A percentile compares a stretch with the other conserved stretches of the same genome.
Evolutionary conservation across 2,888 invertebrate species (phyloP).

Genomic region (Acanthosepion pharaonis): DNA sequence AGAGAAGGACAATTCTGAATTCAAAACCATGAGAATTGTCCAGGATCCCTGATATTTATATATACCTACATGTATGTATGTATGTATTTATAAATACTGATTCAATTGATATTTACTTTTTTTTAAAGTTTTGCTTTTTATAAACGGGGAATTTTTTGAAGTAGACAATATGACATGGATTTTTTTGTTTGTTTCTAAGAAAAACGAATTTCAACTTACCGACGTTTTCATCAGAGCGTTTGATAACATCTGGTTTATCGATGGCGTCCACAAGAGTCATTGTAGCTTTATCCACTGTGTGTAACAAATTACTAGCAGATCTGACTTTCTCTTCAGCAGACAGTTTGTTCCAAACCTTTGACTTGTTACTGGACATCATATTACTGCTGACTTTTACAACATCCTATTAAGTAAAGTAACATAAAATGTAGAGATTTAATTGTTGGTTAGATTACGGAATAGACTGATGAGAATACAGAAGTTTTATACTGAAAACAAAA

Average conservation of each 20-base stretch:
- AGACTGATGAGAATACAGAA: too few species aligned
- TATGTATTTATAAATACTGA: too few species aligned
- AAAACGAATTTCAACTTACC: slow-evolving; percentile 52
- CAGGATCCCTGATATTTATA: too few species aligned
- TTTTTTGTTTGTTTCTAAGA: not conserved
- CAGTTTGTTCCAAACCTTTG: slow-evolving; percentile 58
- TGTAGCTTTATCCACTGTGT: slow-evolving; percentile 63
- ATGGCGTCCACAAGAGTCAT: slow-evolving; percentile 59
- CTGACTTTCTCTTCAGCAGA: slow-evolving; percentile 54
- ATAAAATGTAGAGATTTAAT: not conserved
- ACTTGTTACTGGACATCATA: slow-evolving; percentile 58
- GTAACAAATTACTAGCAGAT: slow-evolving; percentile 60
- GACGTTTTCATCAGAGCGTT: slow-evolving; percentile 59
- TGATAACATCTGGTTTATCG: slow-evolving; percentile 58
- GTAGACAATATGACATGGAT: not conserved
- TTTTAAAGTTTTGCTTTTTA: too few species aligned
- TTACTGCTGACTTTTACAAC: slow-evolving; percentile 61
- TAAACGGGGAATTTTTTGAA: too few species aligned
- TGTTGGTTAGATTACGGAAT: too few species aligned
- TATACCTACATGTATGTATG: too few species aligned
- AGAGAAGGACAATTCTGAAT: too few species aligned
- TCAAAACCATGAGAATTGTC: too few species aligned
- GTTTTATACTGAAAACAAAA: too few species aligned
- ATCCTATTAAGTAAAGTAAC: slow-evolving; percentile 53
- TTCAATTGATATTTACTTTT: too few species aligned